Evolutionary conservation across 2,113 vertebrate genomes (phyloP), one percentile per base, ranked within the genome.

Genomic region (Stigmatopora nigra): DNA sequence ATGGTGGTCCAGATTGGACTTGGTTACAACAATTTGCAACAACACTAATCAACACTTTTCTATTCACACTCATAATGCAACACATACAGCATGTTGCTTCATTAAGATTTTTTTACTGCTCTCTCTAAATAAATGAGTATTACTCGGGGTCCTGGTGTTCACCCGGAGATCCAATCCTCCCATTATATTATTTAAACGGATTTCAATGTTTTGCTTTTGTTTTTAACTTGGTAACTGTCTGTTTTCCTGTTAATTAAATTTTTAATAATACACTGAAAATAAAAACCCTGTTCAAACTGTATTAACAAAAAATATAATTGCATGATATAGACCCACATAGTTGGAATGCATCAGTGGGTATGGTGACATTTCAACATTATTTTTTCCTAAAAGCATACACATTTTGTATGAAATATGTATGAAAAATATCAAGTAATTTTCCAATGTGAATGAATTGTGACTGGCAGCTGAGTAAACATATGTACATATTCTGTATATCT

Each of bases 21-120:
- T 60, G 61, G 80, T 73, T 68, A 58, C 73, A 77, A 78, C 71
- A 73, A 72, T 73, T 75, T 53, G 75, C 71, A 77, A 71, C 71
- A 60, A 69, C 76, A 73, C 81, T 65, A 89, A 87, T 86, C 87
- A 87, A 86, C 87, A 84, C 84, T 84, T 84, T 72, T 74, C 80
- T 77, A 73, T 85, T 83, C 83, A 64, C 79, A 79, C 80, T 67
- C 68, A 56, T 73, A 73, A 71, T 82, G 65, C 64, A 67, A 76
- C 75, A 82, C 82, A 86, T 87, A 8, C 85, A 86, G 78, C 84
- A 87, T 81, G 60, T 66, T 46, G 72, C 78, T 77, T 87, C 80
- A 84, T 86, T 86, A 83, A 76, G 80, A 68, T 82, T 77, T 79
- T 74, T 88, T 80, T 73, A 71, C 67, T 44, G 65, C 68, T 74